Conservation (phyloP, 92 coral and sea anemone species). For the Hydrozoanthus gracilis region DNA sequence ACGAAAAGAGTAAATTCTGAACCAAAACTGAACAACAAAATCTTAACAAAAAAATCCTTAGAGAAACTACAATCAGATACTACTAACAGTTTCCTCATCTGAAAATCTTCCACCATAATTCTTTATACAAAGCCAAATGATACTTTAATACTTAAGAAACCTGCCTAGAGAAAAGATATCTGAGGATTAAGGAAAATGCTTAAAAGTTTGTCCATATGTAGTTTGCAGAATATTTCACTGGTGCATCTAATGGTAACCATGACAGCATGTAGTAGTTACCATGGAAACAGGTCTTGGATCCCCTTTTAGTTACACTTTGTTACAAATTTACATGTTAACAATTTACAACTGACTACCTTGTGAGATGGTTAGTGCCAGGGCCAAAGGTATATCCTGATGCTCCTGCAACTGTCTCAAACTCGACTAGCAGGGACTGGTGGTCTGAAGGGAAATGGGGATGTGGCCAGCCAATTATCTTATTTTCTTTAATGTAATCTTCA, state of each 20-base stretch:
- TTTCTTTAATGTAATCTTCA: conserved; percentile 83
- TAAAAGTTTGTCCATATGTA: not conserved
- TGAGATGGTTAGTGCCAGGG: conserved; percentile 61
- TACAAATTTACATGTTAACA: conserved; percentile 82
- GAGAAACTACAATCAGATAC: not conserved
- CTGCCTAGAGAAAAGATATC: not conserved
- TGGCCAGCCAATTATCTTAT: conserved; percentile 98
- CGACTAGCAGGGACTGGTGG: conserved; percentile 93
- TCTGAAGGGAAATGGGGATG: conserved; percentile 99
- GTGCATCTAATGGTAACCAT: conserved; percentile 8
- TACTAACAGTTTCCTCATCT: not conserved
- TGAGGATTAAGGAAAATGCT: not conserved
- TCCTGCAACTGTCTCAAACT: conserved; percentile 88
- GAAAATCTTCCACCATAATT: not conserved
- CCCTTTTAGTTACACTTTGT: conserved; percentile 73
- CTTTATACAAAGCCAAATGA: not conserved
- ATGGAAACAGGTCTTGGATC: conserved; percentile 28
- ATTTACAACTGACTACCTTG: conserved; percentile 64
- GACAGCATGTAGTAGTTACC: conserved; percentile 16
- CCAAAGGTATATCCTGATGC: conserved; percentile 78
- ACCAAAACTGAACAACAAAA: not conserved
- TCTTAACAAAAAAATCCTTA: not conserved
- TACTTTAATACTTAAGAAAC: not conserved
- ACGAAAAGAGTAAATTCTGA: too few species aligned
- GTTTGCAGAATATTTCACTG: conserved; percentile 5